Evolutionary conservation across 2,113 vertebrate genomes (phyloP).

Genomic region (Myanophis thanlyinensis): DNA sequence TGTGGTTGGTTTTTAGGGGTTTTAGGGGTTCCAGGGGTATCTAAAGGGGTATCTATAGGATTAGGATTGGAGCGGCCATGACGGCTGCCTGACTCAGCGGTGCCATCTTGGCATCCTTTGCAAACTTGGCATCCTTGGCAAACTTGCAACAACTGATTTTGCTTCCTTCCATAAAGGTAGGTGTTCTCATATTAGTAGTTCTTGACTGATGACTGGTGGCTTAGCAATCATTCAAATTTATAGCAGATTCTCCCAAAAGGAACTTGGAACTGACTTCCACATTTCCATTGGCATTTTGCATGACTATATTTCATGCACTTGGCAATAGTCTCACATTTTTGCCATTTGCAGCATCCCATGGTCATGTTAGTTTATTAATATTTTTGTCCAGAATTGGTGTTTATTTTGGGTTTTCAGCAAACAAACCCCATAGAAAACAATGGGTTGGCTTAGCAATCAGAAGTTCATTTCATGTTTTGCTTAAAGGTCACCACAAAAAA

Average conservation of each 20-base stretch:
- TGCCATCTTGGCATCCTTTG: too few relatives aligned
- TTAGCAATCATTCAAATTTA: not conserved
- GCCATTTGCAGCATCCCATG: not conserved
- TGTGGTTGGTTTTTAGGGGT: too few relatives aligned
- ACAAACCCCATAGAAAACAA: not conserved
- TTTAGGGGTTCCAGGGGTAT: too few relatives aligned
- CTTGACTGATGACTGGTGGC: not conserved
- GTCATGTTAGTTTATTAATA: not conserved
- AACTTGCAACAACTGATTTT: too few relatives aligned
- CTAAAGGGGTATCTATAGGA: too few relatives aligned
- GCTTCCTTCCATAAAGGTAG: constrained; percentile 7
- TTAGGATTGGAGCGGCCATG: too few relatives aligned
- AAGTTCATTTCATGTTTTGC: not conserved
- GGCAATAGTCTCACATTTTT: not conserved
- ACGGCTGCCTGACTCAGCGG: too few relatives aligned
- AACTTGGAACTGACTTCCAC: not conserved
- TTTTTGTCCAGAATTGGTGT: not conserved
- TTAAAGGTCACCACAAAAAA: not conserved
- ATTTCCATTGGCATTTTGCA: not conserved
- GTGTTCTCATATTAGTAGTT: not conserved
- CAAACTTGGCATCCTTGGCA: too few relatives aligned
- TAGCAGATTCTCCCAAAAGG: not conserved
- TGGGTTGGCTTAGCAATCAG: not conserved
- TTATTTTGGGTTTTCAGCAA: not conserved
- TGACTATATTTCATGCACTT: not conserved